Base-by-base conservation (phyloP, 1,140 invertebrate genomes). In the Listronotus oregonensis region DNA sequence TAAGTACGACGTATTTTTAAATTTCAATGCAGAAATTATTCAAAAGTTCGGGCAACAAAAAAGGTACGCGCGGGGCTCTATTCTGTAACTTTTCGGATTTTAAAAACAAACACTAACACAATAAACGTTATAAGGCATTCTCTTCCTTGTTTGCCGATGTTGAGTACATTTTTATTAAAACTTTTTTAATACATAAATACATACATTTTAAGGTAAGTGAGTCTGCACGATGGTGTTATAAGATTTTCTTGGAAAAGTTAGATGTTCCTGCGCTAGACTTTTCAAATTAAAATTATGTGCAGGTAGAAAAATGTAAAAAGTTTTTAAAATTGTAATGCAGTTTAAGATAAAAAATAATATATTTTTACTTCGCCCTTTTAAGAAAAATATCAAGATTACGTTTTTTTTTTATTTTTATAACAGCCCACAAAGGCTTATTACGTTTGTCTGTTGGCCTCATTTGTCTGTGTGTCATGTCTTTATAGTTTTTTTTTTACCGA, bases 171-270 rank as follows among this genome's bases (percentile, higher is more conserved):
- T 64, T 64, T 64, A 64, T 64, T 54, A 64, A 64, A 65, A 65
- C 63, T 65, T 65, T 65, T 65, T 65, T 65, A 65, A 65, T 65
- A 65, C 63, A 65, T 65, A 65, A 65, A 65, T 65, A 65, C 63
- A 65, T 65, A 65, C 46, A 52, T 54, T 65, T 65, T 59, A 65
- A 51, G 63, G 55, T 39, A 40, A 55, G 47, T 54, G 61, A 54
- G 60, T 62, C 47, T 32, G 37, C 27, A 56, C 55, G 61, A 54
- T 34, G 60, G 40, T 47, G 47, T 43, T 56, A 44, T 49, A 47
- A 56, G 47, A 56, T 47, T 62, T 54, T 51, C 40, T 39, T 18
- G 61, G 5, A 39, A 62, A 62, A 50, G 46, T 56, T 52, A n/a
- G 10, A 18, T 51, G 58, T 61, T 50, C 58, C 31, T 51, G 14